Base-by-base conservation (phyloP, 2,113 vertebrate species). In the Scolopax mira region DNA sequence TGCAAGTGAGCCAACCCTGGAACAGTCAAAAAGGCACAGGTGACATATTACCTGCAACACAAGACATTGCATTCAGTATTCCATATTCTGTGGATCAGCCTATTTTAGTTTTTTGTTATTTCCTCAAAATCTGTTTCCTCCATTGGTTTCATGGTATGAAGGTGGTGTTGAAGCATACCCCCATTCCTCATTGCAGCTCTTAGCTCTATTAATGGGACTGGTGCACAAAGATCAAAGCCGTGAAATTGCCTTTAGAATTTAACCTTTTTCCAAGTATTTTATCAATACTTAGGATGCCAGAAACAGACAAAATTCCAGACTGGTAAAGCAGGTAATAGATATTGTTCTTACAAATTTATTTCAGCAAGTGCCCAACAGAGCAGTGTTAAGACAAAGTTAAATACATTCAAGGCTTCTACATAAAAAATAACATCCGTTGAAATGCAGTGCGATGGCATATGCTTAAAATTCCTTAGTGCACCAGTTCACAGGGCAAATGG, bases 401-500 rank as follows among this genome's bases (percentile, higher is more conserved):
- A 85, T 31, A 54, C 4, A 49, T 81, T 67, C 65, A 24, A 87
- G 17, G 10, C 30, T 28, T 51, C 21, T 55, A 85, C 21, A 72
- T 65, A 78, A 78, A 72, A 18, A 70, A 64, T 73, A 93, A 60
- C 18, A 88, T 7, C 42, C 30, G 81, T 86, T 72, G 90, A 75
- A 79, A 62, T 49, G 41, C 30, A 66, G 8, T 62, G 51, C 39
- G 78, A 5, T n/a, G 17, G 33, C 18, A 51, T 58, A 51, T 8
- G 7, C 79, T 95, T 93, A 86, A 90, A 91, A 90, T 69, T 44
- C 57, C 33, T 71, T 92, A 61, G 46, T 90, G 66, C 82, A 87
- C 72, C 42, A 77, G 11, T 83, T 79, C 87, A 83, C 33, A 64
- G 28, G 7, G 14, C 27, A 93, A 95, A 82, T 1, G 7, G 61